phyloP scores from a whole-genome alignment of 2,888 invertebrate genomes.

The Pomacea canaliculata region DNA sequence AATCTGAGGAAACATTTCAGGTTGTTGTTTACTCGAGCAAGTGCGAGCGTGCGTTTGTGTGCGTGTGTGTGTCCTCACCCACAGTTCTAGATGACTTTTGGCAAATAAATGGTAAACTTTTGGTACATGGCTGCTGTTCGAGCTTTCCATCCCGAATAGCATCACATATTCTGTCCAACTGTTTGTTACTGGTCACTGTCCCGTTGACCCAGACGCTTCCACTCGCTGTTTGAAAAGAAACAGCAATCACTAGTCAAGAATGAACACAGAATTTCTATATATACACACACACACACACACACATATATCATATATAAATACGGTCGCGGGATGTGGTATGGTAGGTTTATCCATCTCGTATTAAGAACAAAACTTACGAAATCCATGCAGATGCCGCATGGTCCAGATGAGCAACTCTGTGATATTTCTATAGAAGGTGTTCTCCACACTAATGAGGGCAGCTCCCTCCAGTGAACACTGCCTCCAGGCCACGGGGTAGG shows the following conservation, averaged over 20 bases:
- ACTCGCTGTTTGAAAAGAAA: background rate
- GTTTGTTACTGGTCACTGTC: slow-evolving; percentile 6
- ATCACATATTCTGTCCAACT: slow-evolving; percentile 14
- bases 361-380: background rate
- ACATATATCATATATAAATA: background rate
- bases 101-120: slow-evolving; percentile 28
- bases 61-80: background rate
- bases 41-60: no score
- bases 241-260: no score
- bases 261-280: background rate
- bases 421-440: slow-evolving; percentile 33
- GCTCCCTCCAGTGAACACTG: slow-evolving; percentile 41
- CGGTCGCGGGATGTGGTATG: background rate
- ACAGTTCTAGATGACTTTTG: slow-evolving; percentile 16
- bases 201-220: slow-evolving; percentile 25
- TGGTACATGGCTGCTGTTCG: slow-evolving; percentile 6
- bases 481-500: slow-evolving; percentile 34
- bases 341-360: background rate
- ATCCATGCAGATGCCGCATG: background rate
- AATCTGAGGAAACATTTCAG: no score
- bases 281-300: background rate
- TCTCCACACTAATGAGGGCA: slow-evolving; percentile 27
- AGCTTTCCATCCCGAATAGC: slow-evolving; percentile 16
- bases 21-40: no score
- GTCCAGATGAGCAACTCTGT: slow-evolving; percentile 22